Evolutionary conservation across 2,797 vertebrate species (phyloP), one percentile per base, ranked within the genome.

Genomic region (Salmo trutta): DNA sequence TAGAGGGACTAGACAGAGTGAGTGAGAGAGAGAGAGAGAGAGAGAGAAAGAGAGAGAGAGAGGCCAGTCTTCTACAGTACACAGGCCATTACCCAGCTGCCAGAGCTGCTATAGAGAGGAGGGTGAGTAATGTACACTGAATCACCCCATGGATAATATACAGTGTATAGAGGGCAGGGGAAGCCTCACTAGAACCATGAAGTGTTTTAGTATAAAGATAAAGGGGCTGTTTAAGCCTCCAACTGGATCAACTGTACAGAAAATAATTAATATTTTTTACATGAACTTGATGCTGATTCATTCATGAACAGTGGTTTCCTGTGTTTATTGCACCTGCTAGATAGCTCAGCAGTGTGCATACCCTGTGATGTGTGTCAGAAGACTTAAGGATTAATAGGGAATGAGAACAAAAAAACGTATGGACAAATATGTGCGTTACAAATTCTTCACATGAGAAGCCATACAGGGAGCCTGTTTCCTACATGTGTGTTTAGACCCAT

Each of bases 251-350:
- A 14, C 79, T 69, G 74, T 62, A 79, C 73, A 78, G 72, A 82
- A 77, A 70, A 19, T 47, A 54, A 67, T 31, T 52, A 3, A 12
- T 3, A 47, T 81, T 79, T 72, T 81, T 62, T 56, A 51, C 27
- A 29, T 77, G 67, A 6, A 59, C 79, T 80, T 31, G 81, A 77
- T 82, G 74, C 71, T 65, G 75, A 81, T 79, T 65, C 10, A 81
- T 79, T 65, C n/a, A 65, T 24, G 21, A 33, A 17, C 41, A 29
- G 15, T 47, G 15, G n/a, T 66, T 27, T 66, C 64, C 64, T 29
- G 27, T 24, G 59, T 19, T 27, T 10, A 51, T 66, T 29, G 21
- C 41, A 66, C 74, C 24, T 15, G 65, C 41, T 31, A 53, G 5
- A 68, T 52, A 3, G 72, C 56, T 71, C 76, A 73, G 77, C 47